Percentiles rank a stretch among this genome's conserved stretches.
Evolutionary conservation across 2,113 vertebrate species (phyloP).

Genomic region (Steatornis caripensis): DNA sequence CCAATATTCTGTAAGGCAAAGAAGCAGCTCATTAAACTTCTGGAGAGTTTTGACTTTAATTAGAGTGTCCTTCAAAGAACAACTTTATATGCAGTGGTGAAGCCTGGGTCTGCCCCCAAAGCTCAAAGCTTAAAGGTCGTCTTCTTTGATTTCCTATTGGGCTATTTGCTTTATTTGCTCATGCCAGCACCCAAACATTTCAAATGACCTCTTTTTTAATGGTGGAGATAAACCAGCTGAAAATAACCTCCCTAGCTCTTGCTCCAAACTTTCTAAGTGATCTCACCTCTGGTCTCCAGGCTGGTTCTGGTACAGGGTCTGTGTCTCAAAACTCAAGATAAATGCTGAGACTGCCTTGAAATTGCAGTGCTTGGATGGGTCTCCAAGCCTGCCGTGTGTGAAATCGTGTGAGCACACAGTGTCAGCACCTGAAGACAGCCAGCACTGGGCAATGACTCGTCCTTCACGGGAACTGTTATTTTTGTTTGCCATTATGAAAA

Average conservation of each 20-base stretch:
- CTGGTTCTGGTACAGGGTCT: background rate
- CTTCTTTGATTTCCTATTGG: background rate
- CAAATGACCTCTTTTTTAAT: background rate
- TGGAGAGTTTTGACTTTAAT: background rate
- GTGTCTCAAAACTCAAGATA: background rate
- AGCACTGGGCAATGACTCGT: background rate
- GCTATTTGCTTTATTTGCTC: background rate
- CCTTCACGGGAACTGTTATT: background rate
- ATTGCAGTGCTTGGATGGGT: background rate
- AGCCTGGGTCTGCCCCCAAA: background rate
- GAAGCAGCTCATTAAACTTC: background rate
- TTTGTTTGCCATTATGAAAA: background rate
- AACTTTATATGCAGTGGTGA: background rate
- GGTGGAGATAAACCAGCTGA: background rate
- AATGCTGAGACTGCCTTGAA: background rate
- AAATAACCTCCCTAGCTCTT: background rate
- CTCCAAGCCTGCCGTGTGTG: background rate
- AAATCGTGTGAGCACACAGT: background rate
- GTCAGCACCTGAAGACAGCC: background rate
- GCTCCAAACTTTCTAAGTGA: background rate
- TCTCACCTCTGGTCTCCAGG: background rate
- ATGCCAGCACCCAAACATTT: background rate
- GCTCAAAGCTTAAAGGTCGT: background rate
- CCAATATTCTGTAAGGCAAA: conserved; percentile 88
- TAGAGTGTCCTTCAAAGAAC: background rate